Percentiles rank a stretch among this genome's conserved stretches.
phyloP scores from a whole-genome alignment of 2,797 vertebrate genomes.

The Fistularia commersonii region DNA sequence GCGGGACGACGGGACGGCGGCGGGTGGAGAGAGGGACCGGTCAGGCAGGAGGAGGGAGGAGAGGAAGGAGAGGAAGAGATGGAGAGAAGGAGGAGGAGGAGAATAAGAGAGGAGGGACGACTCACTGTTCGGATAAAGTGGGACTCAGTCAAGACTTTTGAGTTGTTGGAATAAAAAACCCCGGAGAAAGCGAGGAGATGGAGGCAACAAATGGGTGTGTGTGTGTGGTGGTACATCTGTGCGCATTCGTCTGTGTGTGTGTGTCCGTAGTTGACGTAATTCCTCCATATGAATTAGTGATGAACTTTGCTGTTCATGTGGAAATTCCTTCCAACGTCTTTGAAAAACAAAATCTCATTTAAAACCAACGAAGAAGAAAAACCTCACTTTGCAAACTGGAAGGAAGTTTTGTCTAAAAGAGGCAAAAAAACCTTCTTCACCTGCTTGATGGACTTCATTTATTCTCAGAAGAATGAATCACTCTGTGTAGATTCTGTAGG shows the following conservation, averaged over 20 bases:
- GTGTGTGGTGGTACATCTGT: too few species aligned
- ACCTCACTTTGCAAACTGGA: too few species aligned
- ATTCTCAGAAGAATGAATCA: too few species aligned
- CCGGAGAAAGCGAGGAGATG: constrained; percentile 1
- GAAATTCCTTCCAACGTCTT: constrained; percentile 42
- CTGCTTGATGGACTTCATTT: too few species aligned
- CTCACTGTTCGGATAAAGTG: too few species aligned
- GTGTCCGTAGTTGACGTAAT: constrained; percentile 41
- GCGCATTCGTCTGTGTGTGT: neutral
- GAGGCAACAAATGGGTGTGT: neutral
- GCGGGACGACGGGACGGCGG: constrained; percentile 6
- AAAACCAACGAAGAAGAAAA: too few species aligned
- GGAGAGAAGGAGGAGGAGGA: neutral
- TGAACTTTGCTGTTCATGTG: constrained; percentile 51
- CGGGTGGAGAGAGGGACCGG: neutral
- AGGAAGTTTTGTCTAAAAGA: too few species aligned
- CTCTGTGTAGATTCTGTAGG: too few species aligned
- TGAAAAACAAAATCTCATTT: too few species aligned
- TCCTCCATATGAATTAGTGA: constrained; percentile 51
- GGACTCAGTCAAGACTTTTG: too few species aligned
- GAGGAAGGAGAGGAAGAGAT: neutral
- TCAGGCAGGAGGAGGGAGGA: constrained; percentile 4
- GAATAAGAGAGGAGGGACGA: too few species aligned
- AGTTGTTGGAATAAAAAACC: neutral
- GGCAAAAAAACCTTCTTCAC: too few species aligned